Base-by-base conservation (phyloP, 1,140 invertebrate genomes). In the Lysiphlebus fabarum region DNA sequence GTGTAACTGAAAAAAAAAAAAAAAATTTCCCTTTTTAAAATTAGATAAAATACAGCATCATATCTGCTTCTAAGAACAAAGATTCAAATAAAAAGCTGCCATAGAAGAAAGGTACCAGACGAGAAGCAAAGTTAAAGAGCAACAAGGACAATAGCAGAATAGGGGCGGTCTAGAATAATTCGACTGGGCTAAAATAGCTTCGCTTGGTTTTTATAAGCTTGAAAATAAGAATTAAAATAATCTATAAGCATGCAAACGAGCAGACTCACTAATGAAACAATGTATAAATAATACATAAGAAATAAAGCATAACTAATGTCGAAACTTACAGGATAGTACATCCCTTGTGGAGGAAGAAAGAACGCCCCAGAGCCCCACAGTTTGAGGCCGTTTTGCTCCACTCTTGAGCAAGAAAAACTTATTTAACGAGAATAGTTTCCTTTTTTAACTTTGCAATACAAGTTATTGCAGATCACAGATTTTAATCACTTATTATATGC, bases 301-400 rank as follows among this genome's bases (percentile, higher is more conserved):
- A 26, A 26, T 1, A 26, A 26, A 26, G 17, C 17, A 26, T 26
- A 26, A 26, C 17, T 26, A 1, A 26, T 2, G 17, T 1, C 17
- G 4, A 1, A 47, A 89, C 90, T 92, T 85, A 92, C 90, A 86
- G 89, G 90, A 85, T 92, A 93, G 83, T 92, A 93, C 86, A 92
- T 90, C 85, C 90, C 90, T 87, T 92, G 90, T 80, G 89, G 88
- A 86, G 90, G 89, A 86, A 93, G 88, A 82, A 92, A 91, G 84
- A 90, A 92, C 81, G 90, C 89, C 83, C 90, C 90, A 84, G 90
- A 89, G 83, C 90, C 90, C 90, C 90, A 93, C 90, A 93, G 90
- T 86, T 92, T 92, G 90, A 87, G 85, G 86, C 89, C 86, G 88
- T 86, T 88, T 85, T 84, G 74, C 76, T 79, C 74, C 73, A 78